Base-by-base conservation (phyloP, 2,113 vertebrate genomes). In the Passer montanus region DNA sequence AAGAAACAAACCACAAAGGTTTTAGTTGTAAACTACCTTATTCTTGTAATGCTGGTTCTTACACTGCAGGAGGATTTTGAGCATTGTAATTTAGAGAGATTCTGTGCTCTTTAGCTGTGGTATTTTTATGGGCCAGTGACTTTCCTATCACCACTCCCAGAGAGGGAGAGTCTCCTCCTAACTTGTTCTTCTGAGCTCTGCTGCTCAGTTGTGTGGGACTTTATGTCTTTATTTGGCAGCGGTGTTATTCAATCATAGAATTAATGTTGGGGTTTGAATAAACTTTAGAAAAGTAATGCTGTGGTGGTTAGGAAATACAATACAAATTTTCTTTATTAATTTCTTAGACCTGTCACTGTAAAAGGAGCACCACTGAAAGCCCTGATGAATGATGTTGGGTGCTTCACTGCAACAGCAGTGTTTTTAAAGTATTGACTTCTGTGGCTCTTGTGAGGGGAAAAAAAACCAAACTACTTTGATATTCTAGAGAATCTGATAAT, bases 401-500 rank as follows among this genome's bases (percentile, higher is more conserved):
- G 79, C 60, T 78, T 77, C 52, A 23, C 12, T 94, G 79, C 55
- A 80, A 46, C 30, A 67, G 26, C n/a, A 64, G 22, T 64, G 62
- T 27, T 90, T 92, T 67, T 63, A 13, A 75, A 86, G 11, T 72
- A 77, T 67, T 94, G 83, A 82, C 68, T 88, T 90, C 30, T 89
- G 73, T 75, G 67, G 33, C 86, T 94, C 16, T 46, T 76, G 58
- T 50, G 30, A 77, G 15, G 4, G 8, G 8, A 30, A 33, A 20
- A 46, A 49, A 11, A 33, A 4, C 7, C 63, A 68, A 88, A 11
- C 13, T 70, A 37, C 22, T 81, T 58, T 89, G 74, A 69, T 74
- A 68, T 77, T 82, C 56, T 46, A 63, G 88, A 95, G 49, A 93
- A 94, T 31, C 53, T 86, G 79, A 68, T 93, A 62, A 89, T 89